Evolutionary conservation across 2,888 invertebrate genomes (phyloP), one percentile per base, ranked within the genome.

Genomic region (Macrosiphum euphorbiae): DNA sequence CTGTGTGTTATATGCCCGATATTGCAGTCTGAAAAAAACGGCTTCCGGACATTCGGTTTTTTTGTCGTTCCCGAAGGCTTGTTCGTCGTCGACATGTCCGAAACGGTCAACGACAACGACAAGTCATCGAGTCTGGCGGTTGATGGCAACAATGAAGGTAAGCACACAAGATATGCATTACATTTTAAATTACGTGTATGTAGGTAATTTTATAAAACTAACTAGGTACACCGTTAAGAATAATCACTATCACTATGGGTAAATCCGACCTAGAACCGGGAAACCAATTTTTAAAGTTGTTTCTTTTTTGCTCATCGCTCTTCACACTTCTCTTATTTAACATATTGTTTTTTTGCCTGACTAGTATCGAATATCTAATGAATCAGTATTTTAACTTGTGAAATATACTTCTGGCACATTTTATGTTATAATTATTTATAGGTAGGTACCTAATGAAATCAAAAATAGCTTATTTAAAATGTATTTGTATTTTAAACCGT

Each of bases 11-110:
- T 52, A 92, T 92, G 92, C 52, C 26, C 26, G 47, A 35, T 35
- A 35, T 35, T 20, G 78, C 35, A 78, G 16, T 35, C 44, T 11
- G 52, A 35, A 26, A n/a, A 67, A 52, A 92, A 28, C 47, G 16
- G 26, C 50, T 10, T 67, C 52, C 28, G 8, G 52, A 88, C 41
- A 47, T 87, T 67, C 52, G 11, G 26, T 78, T 24, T 52, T 78
- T 88, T 52, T 88, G n/a, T 88, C 13, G 41, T 92, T 52, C 44
- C 44, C 52, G 35, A 85, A 78, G 7, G 55, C 52, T 88, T 52
- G 13, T 52, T 86, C 85, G 90, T 67, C n/a, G 88, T 67, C 50
- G 87, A 41, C 3, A 94, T 94, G 94, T 94, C 94, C 1, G 90
- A 90, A 20, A 28, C 20, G 47, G 52, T 44, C 41, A 94, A 90